phyloP scores from a whole-genome alignment of 2,888 invertebrate species.

The Drosophila mimetica region DNA sequence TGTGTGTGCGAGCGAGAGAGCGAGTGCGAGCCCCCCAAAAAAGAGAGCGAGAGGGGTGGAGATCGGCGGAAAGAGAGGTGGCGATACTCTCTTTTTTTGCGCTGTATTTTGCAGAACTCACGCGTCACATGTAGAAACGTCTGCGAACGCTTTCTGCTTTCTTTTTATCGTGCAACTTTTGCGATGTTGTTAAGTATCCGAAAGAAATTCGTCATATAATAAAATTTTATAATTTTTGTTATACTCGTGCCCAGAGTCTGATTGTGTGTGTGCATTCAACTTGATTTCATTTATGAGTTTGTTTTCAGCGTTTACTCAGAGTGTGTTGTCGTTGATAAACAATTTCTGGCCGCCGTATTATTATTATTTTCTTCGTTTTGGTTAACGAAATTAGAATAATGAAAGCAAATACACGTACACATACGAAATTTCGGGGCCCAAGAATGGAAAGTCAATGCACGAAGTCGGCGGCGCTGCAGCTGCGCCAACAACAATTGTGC shows the following conservation, averaged over 20 bases:
- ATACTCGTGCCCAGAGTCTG: conserved; percentile 14
- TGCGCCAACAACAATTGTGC: conserved; percentile 46
- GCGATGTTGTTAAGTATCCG: conserved; percentile 51
- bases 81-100: conserved; percentile 49
- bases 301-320: conserved; percentile 38
- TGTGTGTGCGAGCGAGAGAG: conserved; percentile 19
- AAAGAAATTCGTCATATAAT: conserved; percentile 62
- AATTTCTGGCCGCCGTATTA: conserved; percentile 31
- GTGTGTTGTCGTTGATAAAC: conserved; percentile 36
- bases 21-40: conserved; percentile 1
- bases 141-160: conserved; percentile 72
- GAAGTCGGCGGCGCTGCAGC: conserved; percentile 45
- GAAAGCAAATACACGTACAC: conserved; percentile 50
- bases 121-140: conserved; percentile 71
- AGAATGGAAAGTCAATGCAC: conserved; percentile 76
- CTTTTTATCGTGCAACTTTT: conserved; percentile 70
- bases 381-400: conserved; percentile 59
- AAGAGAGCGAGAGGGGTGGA: conserved; percentile 8
- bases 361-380: conserved; percentile 46
- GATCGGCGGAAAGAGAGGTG: conserved; percentile 21
- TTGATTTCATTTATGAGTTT: conserved; percentile 61
- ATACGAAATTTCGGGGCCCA: conserved; percentile 20
- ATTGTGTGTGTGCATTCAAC: conserved; percentile 42
- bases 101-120: conserved; percentile 70
- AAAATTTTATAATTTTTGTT: conserved; percentile 51